A percentile compares a stretch with the other conserved stretches of the same genome.
Evolutionary conservation across 2,797 vertebrate genomes (phyloP).

Genomic region (Chelmon rostratus): DNA sequence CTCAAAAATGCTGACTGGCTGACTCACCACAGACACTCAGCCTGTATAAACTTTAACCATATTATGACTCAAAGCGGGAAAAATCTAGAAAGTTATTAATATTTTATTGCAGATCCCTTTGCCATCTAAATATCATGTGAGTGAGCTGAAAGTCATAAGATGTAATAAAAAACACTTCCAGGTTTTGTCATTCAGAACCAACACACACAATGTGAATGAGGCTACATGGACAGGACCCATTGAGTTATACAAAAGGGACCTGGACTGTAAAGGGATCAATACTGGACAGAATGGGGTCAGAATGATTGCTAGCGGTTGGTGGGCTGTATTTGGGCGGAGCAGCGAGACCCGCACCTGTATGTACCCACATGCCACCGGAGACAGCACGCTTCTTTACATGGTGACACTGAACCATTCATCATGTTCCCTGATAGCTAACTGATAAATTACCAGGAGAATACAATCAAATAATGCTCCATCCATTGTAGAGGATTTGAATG

Average conservation of each 20-base stretch:
- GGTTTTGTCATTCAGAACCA: not conserved
- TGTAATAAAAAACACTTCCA: slow-evolving; percentile 5
- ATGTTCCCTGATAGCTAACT: slow-evolving; percentile 61
- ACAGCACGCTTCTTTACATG: slow-evolving; percentile 49
- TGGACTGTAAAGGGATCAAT: slow-evolving; percentile 64
- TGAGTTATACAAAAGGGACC: slow-evolving; percentile 53
- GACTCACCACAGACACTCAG: slow-evolving; percentile 66
- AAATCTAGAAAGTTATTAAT: slow-evolving; percentile 62
- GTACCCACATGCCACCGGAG: slow-evolving; percentile 45
- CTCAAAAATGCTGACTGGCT: slow-evolving; percentile 78
- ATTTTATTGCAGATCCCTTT: slow-evolving; percentile 32
- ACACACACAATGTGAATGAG: slow-evolving; percentile 17
- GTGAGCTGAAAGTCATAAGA: slow-evolving; percentile 36
- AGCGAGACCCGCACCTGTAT: slow-evolving; percentile 55
- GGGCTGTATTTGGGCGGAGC: slow-evolving; percentile 56
- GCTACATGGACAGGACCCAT: slow-evolving; percentile 48
- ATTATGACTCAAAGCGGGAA: slow-evolving; percentile 59
- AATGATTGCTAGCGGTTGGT: slow-evolving; percentile 56
- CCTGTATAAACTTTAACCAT: slow-evolving; percentile 59
- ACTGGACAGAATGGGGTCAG: slow-evolving; percentile 70
- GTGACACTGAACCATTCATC: slow-evolving; percentile 58
- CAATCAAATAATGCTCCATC: slow-evolving; percentile 69
- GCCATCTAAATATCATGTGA: slow-evolving; percentile 41
- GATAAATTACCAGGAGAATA: slow-evolving; percentile 71
- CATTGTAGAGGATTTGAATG: slow-evolving; percentile 70